Evolutionary conservation across 2,113 vertebrate genomes (phyloP), one percentile per base, ranked within the genome.

Genomic region (Polypterus senegalus): DNA sequence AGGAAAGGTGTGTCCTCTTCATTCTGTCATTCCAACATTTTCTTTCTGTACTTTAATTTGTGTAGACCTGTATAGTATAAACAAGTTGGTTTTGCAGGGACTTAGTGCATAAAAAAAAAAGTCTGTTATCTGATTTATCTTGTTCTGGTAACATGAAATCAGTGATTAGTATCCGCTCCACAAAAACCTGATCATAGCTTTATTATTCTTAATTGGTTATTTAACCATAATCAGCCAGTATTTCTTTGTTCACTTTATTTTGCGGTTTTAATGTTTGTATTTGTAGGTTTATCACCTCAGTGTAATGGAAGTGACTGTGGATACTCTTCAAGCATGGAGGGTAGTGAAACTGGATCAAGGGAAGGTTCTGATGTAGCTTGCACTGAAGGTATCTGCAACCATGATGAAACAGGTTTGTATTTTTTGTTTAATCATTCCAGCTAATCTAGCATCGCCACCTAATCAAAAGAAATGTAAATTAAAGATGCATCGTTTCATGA

Each of bases 301-400:
- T 91, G 89, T 83, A 94, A 89, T 5, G 86, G 85, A 46, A 98
- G 93, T 10, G 95, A 98, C 62, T 98, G 86, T 6, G 95, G 95
- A 69, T 98, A 98, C 67, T 97, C 92, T 2, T 98, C 95, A 56
- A 97, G 95, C 76, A 91, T 97, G 83, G 93, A 98, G 74, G 91
- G 92, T 77, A 97, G 95, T 5, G 93, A 98, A 68, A 89, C 73
- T 0, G 85, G 93, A 52, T 98, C 96, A 48, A 85, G 90, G 65
- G 96, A 94, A 75, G 92, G 93, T 8, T 98, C 94, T 0, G 94
- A 97, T 6, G 79, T 98, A 46, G 92, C 92, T 66, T 98, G 95
- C 81, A 94, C 92, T 0, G 95, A 98, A 76, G 93, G 91, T 73
- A 94, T 97, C 70, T 98, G 93, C 79, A 96, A 94, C 84, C 95